Conservation (phyloP, 2,888 invertebrate species). For the Candidula unifasciata region DNA sequence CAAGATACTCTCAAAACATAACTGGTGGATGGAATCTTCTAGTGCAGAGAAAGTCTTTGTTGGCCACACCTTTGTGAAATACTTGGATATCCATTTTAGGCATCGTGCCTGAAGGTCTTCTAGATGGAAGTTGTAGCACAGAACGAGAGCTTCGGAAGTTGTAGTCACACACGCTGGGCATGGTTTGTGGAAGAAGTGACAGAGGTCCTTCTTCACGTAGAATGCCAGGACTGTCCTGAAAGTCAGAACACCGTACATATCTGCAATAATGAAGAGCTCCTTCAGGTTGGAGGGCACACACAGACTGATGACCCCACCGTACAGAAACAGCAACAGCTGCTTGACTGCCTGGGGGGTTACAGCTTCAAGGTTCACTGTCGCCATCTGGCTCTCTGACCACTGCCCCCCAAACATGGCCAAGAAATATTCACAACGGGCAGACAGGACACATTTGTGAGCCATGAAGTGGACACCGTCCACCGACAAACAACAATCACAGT, state of each 20-base stretch:
- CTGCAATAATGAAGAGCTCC: conserved; percentile 43
- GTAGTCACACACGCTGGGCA: conserved; percentile 92
- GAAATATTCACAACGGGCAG: conserved; percentile 94
- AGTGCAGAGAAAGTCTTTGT: conserved; percentile 91
- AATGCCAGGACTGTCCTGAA: conserved; percentile 39
- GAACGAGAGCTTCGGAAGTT: conserved; percentile 90
- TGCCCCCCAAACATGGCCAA: conserved; percentile 90
- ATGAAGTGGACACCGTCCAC: conserved; percentile 61
- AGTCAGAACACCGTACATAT: conserved; percentile 42
- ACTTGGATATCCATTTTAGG: conserved; percentile 90
- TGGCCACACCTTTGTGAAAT: conserved; percentile 93
- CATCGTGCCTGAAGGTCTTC: conserved; percentile 92
- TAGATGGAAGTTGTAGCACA: conserved; percentile 90
- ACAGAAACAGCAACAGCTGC: conserved; percentile 94
- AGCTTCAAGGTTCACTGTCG: conserved; percentile 90
- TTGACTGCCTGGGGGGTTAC: conserved; percentile 83
- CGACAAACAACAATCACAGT: conserved; percentile 60
- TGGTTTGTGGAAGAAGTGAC: conserved; percentile 82
- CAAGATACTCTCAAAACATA: conserved; percentile 67
- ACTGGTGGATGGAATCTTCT: conserved; percentile 83
- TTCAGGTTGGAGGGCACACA: neutral
- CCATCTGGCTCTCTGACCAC: conserved; percentile 88
- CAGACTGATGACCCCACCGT: conserved; percentile 88
- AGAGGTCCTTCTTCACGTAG: conserved; percentile 43
- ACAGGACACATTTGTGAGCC: conserved; percentile 85